Evolutionary conservation across 2,888 invertebrate genomes (phyloP).

Genomic region (Hypolimnas misippus): DNA sequence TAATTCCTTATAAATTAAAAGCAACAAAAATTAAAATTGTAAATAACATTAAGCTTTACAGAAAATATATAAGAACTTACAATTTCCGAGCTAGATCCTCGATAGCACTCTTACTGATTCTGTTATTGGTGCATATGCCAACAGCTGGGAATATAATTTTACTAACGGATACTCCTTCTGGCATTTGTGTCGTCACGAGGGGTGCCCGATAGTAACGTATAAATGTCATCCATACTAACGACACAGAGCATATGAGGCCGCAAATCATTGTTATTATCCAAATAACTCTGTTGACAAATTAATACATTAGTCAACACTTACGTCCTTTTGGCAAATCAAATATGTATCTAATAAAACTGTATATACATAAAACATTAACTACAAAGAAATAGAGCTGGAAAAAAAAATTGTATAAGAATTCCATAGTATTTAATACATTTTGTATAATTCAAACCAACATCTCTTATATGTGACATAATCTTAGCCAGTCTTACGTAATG

Average conservation of each 20-base stretch:
- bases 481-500: slow-evolving; percentile 27
- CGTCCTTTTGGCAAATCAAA: no score
- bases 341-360: no score
- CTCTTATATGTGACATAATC: slow-evolving; percentile 31
- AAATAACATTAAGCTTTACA: neutral
- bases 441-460: neutral
- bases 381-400: neutral
- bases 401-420: no score
- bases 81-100: slow-evolving; percentile 62
- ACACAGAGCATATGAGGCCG: slow-evolving; percentile 67
- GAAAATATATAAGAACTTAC: slow-evolving; percentile 55
- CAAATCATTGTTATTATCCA: slow-evolving; percentile 71
- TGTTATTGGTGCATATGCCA: slow-evolving; percentile 77
- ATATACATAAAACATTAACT: neutral
- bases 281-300: slow-evolving; percentile 55
- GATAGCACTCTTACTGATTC: slow-evolving; percentile 72
- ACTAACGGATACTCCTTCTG: slow-evolving; percentile 72
- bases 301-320: no score
- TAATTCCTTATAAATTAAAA: neutral
- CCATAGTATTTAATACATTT: slow-evolving; percentile 35
- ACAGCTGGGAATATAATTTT: slow-evolving; percentile 78
- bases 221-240: slow-evolving; percentile 72
- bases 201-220: slow-evolving; percentile 68
- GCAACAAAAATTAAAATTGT: neutral
- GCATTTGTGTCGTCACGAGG: slow-evolving; percentile 73